Evolutionary conservation across 1,140 invertebrate genomes (phyloP), one percentile per base, ranked within the genome.

Genomic region (Solenopsis invicta): DNA sequence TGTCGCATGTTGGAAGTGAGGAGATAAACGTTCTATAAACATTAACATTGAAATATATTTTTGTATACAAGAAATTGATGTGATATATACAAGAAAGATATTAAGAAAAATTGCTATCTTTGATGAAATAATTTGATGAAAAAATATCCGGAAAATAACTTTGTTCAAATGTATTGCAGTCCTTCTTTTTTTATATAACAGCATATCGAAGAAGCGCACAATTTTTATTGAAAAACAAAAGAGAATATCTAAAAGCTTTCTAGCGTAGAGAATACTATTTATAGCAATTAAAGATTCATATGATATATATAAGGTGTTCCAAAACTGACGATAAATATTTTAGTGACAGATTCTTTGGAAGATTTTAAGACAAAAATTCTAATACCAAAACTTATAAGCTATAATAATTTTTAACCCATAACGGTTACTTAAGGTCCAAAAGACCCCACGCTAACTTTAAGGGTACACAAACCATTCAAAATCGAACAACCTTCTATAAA

Each of bases 221-320:
- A 78, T 48, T 50, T 50, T 66, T 64, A 71, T 10, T 29, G 21
- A 1, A 52, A 21, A 81, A 18, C n/a, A 37, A 24, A 81, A 81
- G 34, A 21, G 18, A 37, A 71, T 29, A 21, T 71, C 13, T 81
- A 29, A 69, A 13, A 81, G 34, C 10, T 71, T 29, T 18, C 10
- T 81, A 81, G 78, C 66, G 5, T 69, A 37, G 29, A 81, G 9
- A 45, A 16, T 54, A 56, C 21, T 67, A 41, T 54, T 54, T 37
- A 24, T 16, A 54, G 48, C 29, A 18, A 2, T 21, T 81, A 54
- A 56, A 45, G 12, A 64, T 13, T 69, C 4, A 13, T 12, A 37
- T 80, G 1, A 6, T 67, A 69, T 24, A 64, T 78, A 29, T 29
- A n/a, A n/a, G n/a, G n/a, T n/a, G n/a, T n/a, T n/a, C n/a, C n/a